Base-by-base conservation (phyloP, 2,113 vertebrate genomes). In the Tetraodon nigroviridis region DNA sequence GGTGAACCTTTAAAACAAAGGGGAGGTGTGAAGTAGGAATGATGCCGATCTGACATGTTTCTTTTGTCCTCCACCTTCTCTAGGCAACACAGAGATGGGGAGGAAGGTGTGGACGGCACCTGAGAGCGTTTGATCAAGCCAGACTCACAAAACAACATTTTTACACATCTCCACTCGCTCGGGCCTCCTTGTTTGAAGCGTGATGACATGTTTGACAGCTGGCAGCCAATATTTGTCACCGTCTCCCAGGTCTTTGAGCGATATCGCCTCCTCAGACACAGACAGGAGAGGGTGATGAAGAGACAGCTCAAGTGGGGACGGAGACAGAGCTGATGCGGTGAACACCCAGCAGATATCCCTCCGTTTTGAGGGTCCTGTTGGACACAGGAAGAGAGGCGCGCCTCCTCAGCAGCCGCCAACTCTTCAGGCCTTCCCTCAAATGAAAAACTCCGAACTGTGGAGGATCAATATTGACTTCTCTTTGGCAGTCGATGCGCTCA, bases 161-260 rank as follows among this genome's bases (percentile, higher is more conserved):
- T 63, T 50, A 67, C 18, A 51, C 20, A n/a, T 76, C 55, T 59
- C 51, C 24, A 10, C 49, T 46, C 41, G 51, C 49, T 63, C 56
- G 54, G 55, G 40, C 53, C 16, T 51, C 24, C 51, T 42, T 51
- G 42, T 42, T 49, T 45, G 50, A 59, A 57, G 19, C 29, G 65
- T 50, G 66, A 68, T 46, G 65, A 69, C 51, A 56, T 40, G 29
- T 59, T 46, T n/a, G 17, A n/a, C 5, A 44, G 4, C 69, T 56
- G 61, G 71, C 65, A 51, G 69, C 47, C 76, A 75, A 80, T 80
- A 72, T 84, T 80, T 76, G 80, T 22, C 48, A 12, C 50, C 64
- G 54, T 48, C 61, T 72, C 53, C 45, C 16, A 10, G 17, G 61
- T 61, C 51, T 59, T 54, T 63, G 55, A 54, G 59, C 42, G 3